Base-by-base conservation (phyloP, 2,797 vertebrate species). In the Phoxinus dragarum region DNA sequence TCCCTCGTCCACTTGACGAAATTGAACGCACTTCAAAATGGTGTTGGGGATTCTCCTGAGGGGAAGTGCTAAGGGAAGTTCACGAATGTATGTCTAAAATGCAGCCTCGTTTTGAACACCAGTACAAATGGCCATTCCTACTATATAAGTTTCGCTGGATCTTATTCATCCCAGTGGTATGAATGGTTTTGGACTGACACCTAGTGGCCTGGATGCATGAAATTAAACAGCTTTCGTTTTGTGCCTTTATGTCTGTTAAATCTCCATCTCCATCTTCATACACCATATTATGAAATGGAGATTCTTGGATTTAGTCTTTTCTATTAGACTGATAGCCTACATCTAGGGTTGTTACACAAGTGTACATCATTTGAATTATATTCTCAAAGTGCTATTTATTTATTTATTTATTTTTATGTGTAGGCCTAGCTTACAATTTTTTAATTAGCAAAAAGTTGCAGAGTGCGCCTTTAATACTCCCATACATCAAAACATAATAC, bases 401-500 rank as follows among this genome's bases (percentile, higher is more conserved):
- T 68, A 12, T 42, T 71, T 56, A 56, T 56, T 56, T 59, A n/a
- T 47, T 21, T 31, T 34, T 34, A 34, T 34, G 16, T 31, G 44
- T 21, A 27, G 27, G 27, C 27, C 27, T 27, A 12, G 44, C 44
- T 12, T 47, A 52, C 17, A 34, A 34, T 2, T 52, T 74, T 49
- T 74, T 11, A 74, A 74, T 21, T 12, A 74, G 27, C 47, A 74
- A 36, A 74, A 74, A 6, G 27, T 49, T 1, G 12, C 38, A n/a
- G 12, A 52, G 16, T 59, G 21, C 0, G 6, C 34, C 54, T 77
- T 40, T 40, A 77, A 59, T 40, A 9, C 1, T 23, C 21, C 23
- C 40, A 77, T 77, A 27, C 12, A 77, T 56, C 19, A 76, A 76
- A 76, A 76, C 21, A 8, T 11, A 76, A 76, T 38, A 19, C 11